Base-by-base conservation (phyloP, 2,888 invertebrate species). In the Troides oblongomaculatus region DNA sequence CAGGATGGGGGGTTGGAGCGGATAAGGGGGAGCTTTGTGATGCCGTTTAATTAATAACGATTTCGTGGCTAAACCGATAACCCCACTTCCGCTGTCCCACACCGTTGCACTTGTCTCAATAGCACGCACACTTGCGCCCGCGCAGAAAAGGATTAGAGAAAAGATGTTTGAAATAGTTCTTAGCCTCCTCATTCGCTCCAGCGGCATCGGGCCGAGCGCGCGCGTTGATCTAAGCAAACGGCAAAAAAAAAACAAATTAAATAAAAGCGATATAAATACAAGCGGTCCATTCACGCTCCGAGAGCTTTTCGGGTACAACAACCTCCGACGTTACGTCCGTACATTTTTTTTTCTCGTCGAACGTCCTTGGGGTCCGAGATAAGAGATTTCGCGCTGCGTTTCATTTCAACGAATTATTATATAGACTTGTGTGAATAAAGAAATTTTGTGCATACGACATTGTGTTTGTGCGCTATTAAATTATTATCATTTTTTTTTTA, bases 91-190 rank as follows among this genome's bases (percentile, higher is more conserved):
- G 75, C 70, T 74, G 74, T 73, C 75, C 79, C 87, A 84, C 85
- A 85, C 84, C 70, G 79, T 69, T 72, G 79, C 83, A 84, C 82
- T 84, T 84, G 82, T 75, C 72, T 72, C 73, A 77, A 30, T 71
- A 75, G 72, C 75, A 78, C 79, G 77, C 87, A 85, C 88, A 89
- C 87, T 83, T 81, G 81, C 81, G 84, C 82, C 77, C 75, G 81
- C 79, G 83, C 84, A 85, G 87, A 84, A 88, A 89, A 89, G 89
- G 88, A 88, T 89, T 89, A 89, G 89, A 89, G 89, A 87, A 88
- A 88, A 90, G 86, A 89, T 89, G 83, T 87, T 90, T 90, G 90
- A 88, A 90, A 90, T 89, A 90, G 89, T 90, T 90, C 89, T 90
- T 83, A 77, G 84, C 75, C 86, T 87, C 85, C 86, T 89, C 92